Conservation (phyloP, 2,113 vertebrate species). For the Melanerpes formicivorus region DNA sequence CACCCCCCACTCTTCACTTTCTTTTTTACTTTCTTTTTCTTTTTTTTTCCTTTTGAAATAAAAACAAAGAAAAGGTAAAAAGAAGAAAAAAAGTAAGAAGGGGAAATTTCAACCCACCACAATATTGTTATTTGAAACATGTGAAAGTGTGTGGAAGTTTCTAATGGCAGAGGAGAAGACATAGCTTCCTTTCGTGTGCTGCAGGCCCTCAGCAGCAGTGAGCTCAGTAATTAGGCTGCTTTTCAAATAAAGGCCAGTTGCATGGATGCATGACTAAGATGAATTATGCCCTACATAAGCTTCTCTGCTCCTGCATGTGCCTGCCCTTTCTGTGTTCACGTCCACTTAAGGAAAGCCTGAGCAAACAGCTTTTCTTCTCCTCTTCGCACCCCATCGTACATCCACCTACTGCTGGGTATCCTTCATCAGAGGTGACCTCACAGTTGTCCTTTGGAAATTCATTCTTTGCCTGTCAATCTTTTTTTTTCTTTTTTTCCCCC, state of each 20-base stretch:
- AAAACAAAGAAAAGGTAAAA: too few relatives aligned
- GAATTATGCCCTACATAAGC: conserved; percentile 47
- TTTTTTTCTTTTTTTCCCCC: neutral
- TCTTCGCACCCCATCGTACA: neutral
- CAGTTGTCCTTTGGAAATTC: neutral
- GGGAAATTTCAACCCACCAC: too few relatives aligned
- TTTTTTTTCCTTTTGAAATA: too few relatives aligned
- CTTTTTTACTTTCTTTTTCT: too few relatives aligned
- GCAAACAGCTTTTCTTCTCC: conserved; percentile 25
- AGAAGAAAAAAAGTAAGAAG: too few relatives aligned
- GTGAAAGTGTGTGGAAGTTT: conserved; percentile 23
- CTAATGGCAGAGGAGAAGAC: neutral
- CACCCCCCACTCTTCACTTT: too few relatives aligned
- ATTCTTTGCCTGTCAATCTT: neutral
- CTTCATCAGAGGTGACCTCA: neutral
- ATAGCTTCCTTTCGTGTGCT: conserved; percentile 10
- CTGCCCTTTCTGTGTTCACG: conserved; percentile 60
- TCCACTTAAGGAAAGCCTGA: neutral
- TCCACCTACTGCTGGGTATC: neutral
- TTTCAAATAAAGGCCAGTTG: conserved; percentile 74
- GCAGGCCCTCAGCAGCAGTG: conserved; percentile 29
- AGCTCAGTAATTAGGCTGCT: conserved; percentile 72
- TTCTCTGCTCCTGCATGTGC: neutral
- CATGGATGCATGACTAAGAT: conserved; percentile 68
- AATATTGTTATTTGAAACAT: conserved; percentile 18